These are phyloP conservation scores for Caenorhabditis sp. DNA, from an alignment of 2,888 invertebrate species.

Conservation along the genomic window DNA sequence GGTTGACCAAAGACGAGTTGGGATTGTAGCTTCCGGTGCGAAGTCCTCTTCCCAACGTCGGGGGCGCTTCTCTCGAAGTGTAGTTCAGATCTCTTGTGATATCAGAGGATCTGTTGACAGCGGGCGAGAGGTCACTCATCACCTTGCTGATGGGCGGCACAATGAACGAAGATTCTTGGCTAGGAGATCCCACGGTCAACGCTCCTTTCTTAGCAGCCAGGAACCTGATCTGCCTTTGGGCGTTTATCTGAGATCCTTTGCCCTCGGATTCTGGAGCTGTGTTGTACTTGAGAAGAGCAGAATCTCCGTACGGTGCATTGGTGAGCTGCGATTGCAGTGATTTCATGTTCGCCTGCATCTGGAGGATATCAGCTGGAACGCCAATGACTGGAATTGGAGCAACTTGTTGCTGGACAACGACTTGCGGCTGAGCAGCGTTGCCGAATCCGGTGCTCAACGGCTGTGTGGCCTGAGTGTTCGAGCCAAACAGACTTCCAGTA, in stretches of 20 bases:
- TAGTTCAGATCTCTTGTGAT: conserved; percentile 61
- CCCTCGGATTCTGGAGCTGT: conserved; percentile 31
- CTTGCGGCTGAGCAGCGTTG: conserved; percentile 38
- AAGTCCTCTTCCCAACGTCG: conserved; percentile 66
- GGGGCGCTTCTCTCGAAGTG: conserved; percentile 61
- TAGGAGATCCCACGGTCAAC: not conserved
- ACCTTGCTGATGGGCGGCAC: conserved; percentile 45
- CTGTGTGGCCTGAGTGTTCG: conserved; percentile 23
- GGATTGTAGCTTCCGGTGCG: conserved; percentile 44
- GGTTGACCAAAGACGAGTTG: conserved; percentile 24
- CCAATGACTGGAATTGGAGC: conserved; percentile 67
- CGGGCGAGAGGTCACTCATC: conserved; percentile 57
- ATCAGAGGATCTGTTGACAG: conserved; percentile 22
- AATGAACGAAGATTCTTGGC: conserved; percentile 46
- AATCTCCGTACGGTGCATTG: conserved; percentile 90
- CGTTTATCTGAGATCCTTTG: conserved; percentile 38
- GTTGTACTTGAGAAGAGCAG: conserved; percentile 83
- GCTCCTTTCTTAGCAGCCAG: conserved; percentile 57
- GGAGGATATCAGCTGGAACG: conserved; percentile 70
- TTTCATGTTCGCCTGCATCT: conserved; percentile 83
- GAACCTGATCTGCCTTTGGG: conserved; percentile 63
- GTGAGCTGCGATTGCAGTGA: conserved; percentile 84
- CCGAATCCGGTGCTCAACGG: conserved; percentile 43
- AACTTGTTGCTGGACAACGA: conserved; percentile 43
- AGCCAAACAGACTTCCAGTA: conserved; percentile 47